phyloP scores from a whole-genome alignment of 2,797 vertebrate genomes.

The Siniperca obscura region DNA sequence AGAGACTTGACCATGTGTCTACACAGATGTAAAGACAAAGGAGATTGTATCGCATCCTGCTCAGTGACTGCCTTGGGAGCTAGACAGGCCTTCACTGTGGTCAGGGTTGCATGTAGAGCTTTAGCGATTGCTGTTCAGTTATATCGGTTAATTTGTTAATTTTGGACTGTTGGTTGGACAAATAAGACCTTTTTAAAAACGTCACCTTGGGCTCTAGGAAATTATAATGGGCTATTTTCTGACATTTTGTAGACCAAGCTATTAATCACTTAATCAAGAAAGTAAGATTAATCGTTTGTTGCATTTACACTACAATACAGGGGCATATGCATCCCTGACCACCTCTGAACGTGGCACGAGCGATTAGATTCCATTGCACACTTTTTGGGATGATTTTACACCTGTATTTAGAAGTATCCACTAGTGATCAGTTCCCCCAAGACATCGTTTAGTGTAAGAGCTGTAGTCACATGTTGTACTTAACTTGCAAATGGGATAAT shows the following conservation, averaged over 20 bases:
- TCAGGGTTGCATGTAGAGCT: neutral
- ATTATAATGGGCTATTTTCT: neutral
- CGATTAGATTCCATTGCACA: neutral
- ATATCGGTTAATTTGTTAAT: neutral
- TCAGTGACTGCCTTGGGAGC: neutral
- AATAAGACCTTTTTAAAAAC: neutral
- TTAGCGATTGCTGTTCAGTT: neutral
- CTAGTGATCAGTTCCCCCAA: too few species aligned
- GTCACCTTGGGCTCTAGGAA: neutral
- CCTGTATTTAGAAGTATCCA: neutral
- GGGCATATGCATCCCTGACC: neutral
- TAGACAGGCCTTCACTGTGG: neutral
- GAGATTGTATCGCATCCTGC: conserved; percentile 15
- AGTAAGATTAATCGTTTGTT: neutral
- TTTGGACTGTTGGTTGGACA: neutral
- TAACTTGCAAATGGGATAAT: neutral
- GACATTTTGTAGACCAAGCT: neutral
- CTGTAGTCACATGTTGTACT: neutral
- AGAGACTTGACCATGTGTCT: neutral
- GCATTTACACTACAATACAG: neutral
- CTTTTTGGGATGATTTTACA: neutral
- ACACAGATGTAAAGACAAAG: neutral
- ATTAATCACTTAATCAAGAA: neutral
- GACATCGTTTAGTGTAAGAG: neutral
- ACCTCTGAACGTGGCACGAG: neutral